Evolutionary conservation across 2,888 invertebrate species (phyloP).

Genomic region (Apamea epomidion): DNA sequence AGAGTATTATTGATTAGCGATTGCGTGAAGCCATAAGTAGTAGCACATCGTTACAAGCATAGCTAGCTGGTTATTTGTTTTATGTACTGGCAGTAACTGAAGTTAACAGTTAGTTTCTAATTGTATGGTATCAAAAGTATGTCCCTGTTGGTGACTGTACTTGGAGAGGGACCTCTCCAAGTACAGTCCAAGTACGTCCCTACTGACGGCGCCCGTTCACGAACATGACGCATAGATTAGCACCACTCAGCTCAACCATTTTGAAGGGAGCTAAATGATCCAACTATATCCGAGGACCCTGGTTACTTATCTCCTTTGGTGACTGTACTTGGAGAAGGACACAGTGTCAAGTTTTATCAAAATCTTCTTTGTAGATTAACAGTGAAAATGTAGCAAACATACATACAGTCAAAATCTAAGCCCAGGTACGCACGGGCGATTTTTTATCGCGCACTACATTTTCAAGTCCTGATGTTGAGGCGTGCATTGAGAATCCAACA

Average conservation of each 20-base stretch:
- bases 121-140: neutral
- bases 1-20: constrained; percentile 13
- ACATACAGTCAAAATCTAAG: neutral
- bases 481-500: neutral
- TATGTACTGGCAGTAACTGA: neutral
- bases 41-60: constrained; percentile 15
- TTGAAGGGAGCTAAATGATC: too few species aligned
- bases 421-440: neutral
- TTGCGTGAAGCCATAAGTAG: constrained; percentile 45
- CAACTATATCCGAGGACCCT: too few species aligned
- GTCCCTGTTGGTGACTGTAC: too few species aligned
- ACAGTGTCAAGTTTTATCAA: neutral
- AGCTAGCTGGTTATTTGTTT: constrained; percentile 6
- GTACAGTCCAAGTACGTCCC: too few species aligned
- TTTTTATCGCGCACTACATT: neutral
- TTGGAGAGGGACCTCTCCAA: too few species aligned
- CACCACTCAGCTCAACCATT: too few species aligned
- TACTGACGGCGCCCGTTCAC: too few species aligned
- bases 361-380: neutral
- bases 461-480: neutral
- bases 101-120: neutral
- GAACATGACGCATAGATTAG: too few species aligned
- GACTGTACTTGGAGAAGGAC: neutral
- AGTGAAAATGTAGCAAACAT: neutral
- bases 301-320: too few species aligned